Base-by-base conservation (phyloP, 2,888 invertebrate species). In the Trachelus iudaicus region DNA sequence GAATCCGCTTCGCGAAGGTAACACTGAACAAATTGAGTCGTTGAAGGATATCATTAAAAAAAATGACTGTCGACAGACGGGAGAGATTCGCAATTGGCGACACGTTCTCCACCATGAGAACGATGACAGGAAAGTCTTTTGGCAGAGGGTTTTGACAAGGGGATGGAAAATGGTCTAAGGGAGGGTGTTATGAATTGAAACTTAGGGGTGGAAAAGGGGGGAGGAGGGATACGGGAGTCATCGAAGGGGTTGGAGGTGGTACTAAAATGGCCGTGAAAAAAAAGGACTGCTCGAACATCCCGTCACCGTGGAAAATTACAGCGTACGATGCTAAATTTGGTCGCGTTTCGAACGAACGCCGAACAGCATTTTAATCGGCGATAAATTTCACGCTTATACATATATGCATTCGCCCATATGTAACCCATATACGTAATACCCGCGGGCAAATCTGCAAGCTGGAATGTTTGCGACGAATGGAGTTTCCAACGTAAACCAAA, bases 401-500 rank as follows among this genome's bases (percentile, higher is more conserved):
- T 71, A 15, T 56, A 56, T 34, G 13, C 23, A 71, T 33, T 23
- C 31, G 23, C 71, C 9, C 30, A 33, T 69, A 40, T 40, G 40
- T 56, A 56, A 56, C 56, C 9, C 23, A 56, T 56, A 56, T 56
- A 56, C 23, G 71, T 31, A 31, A 71, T 23, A 9, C 71, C 13
- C 9, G 30, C 33, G 69, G 11, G 71, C 31, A 56, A 56, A 23
- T 56, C 23, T 23, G 23, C 56, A 56, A 56, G 56, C 23, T 56
- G 56, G 9, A 56, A 56, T 56, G 56, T 56, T 56, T 56, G 56
- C 56, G 56, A 56, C 56, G 56, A 56, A 56, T 56, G 23, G 56
- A 56, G 56, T 56, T 56, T 56, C 56, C 56, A 56, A 23, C 23
- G 23, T 34, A 71, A 71, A 71, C 71, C 80, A 79, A 80, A 81